phyloP scores from a whole-genome alignment of 2,888 invertebrate species.

The Tipula vernalis region DNA sequence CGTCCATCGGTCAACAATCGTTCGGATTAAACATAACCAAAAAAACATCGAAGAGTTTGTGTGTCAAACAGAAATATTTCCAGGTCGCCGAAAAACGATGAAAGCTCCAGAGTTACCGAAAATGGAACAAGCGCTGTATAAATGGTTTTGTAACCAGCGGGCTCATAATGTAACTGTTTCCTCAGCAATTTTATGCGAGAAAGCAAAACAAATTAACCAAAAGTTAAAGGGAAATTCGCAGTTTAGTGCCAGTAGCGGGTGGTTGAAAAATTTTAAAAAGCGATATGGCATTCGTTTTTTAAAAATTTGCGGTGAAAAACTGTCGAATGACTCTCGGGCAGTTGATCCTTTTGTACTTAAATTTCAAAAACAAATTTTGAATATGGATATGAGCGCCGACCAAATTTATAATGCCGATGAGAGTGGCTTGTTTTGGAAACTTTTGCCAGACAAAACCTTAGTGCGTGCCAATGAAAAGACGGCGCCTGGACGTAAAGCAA shows the following conservation, averaged over 20 bases:
- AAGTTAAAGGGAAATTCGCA: constrained; percentile 9
- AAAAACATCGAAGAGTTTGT: no score
- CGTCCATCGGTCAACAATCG: background rate
- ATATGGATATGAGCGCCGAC: no score
- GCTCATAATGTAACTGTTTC: background rate
- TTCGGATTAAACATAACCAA: background rate
- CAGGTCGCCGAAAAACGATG: constrained; percentile 12
- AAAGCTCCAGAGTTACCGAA: constrained; percentile 12
- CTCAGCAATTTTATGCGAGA: background rate
- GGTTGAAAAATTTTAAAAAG: constrained; percentile 14
- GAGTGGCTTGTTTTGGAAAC: constrained; percentile 17
- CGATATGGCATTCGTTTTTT: background rate
- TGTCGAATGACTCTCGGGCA: background rate
- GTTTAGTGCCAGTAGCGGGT: constrained; percentile 1
- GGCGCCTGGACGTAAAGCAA: constrained; percentile 11
- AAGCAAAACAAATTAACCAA: constrained; percentile 15
- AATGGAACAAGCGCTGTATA: constrained; percentile 15
- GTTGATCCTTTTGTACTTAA: constrained; percentile 12
- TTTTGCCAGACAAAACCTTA: constrained; percentile 15
- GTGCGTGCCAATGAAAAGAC: constrained; percentile 7
- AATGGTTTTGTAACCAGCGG: constrained; percentile 13
- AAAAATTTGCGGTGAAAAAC: background rate
- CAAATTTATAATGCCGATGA: constrained; percentile 18
- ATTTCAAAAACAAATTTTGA: background rate
- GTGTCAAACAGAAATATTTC: no score